Conservation (phyloP, 1,140 invertebrate genomes). For the Atta texana region DNA sequence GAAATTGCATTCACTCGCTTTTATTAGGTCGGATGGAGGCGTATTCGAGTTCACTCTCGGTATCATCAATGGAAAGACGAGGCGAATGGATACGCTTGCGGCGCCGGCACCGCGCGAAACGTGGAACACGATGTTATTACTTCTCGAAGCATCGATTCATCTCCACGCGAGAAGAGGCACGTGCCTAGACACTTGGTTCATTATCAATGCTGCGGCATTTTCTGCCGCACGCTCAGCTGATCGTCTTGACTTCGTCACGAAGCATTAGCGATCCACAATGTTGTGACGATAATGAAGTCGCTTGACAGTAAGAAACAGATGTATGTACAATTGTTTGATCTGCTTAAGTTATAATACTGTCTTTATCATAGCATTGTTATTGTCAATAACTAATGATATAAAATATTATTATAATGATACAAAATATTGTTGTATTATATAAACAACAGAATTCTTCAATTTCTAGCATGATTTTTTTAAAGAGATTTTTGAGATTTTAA, state of each 20-base stretch:
- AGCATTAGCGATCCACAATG: neutral
- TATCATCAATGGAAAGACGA: constrained; percentile 79
- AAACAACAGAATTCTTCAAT: neutral
- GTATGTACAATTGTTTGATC: neutral
- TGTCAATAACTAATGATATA: neutral
- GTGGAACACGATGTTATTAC: constrained; percentile 38
- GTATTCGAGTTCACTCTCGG: constrained; percentile 73
- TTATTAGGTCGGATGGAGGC: constrained; percentile 70
- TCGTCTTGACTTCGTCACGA: neutral
- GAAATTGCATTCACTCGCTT: constrained; percentile 74
- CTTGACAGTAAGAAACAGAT: neutral
- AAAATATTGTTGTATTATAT: neutral
- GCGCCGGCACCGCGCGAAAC: neutral
- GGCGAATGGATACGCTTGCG: constrained; percentile 78
- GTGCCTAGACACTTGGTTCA: constrained; percentile 48
- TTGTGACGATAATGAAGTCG: neutral
- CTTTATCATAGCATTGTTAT: neutral
- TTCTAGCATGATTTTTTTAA: neutral
- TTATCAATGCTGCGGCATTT: constrained; percentile 51
- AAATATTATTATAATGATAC: neutral
- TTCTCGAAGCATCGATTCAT: constrained; percentile 61
- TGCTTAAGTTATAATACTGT: neutral
- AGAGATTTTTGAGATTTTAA: neutral
- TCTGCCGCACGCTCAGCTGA: constrained; percentile 35
- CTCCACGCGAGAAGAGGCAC: constrained; percentile 36